Conservation (phyloP, 2,888 invertebrate species). For the Heliconius aoede region DNA sequence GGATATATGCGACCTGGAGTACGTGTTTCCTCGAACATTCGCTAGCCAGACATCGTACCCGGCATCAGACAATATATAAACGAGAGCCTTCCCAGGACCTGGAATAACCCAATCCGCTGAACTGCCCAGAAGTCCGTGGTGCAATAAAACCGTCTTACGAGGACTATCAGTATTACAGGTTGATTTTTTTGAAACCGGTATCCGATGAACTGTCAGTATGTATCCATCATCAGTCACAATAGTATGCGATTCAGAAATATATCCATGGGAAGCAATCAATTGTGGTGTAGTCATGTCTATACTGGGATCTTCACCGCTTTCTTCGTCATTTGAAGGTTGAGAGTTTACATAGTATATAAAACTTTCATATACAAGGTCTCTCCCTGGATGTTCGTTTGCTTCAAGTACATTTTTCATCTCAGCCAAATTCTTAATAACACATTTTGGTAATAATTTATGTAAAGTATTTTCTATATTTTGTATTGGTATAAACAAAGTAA, state of each 20-base stretch:
- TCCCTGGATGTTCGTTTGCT: constrained; percentile 59
- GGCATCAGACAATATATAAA: constrained; percentile 86
- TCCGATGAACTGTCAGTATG: constrained; percentile 91
- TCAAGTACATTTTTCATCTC: constrained; percentile 65
- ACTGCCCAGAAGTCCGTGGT: constrained; percentile 91
- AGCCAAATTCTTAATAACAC: constrained; percentile 63
- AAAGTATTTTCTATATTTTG: constrained; percentile 58
- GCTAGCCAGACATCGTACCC: constrained; percentile 93
- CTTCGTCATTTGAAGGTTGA: constrained; percentile 52
- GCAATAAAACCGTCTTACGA: constrained; percentile 86
- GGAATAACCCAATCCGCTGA: constrained; percentile 91
- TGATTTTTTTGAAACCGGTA: constrained; percentile 84
- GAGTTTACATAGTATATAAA: constrained; percentile 64
- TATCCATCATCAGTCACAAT: constrained; percentile 92
- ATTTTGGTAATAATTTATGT: constrained; percentile 64
- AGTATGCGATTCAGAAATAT: constrained; percentile 87
- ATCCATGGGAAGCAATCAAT: constrained; percentile 83
- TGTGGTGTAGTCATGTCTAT: constrained; percentile 73
- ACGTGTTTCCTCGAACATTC: constrained; percentile 92
- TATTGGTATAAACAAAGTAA: constrained; percentile 58
- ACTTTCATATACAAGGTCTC: constrained; percentile 52
- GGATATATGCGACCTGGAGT: constrained; percentile 86
- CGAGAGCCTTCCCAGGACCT: constrained; percentile 86
- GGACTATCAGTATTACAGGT: constrained; percentile 54
- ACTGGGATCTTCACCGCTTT: constrained; percentile 64